phyloP scores from a whole-genome alignment of 2,888 invertebrate genomes.

The Morpho deidamia region DNA sequence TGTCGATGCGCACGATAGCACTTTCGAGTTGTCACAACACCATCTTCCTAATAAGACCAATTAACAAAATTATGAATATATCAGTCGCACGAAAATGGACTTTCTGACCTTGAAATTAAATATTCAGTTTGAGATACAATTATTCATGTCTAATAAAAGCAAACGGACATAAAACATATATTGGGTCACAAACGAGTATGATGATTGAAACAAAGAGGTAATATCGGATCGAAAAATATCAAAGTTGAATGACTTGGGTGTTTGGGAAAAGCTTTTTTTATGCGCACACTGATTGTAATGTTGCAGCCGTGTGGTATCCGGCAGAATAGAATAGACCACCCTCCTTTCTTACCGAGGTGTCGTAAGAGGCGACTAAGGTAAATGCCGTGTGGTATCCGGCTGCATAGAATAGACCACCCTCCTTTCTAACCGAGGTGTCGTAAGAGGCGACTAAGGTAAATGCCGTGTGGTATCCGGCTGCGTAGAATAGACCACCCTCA shows the following conservation, averaged over 20 bases:
- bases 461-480: too few species aligned
- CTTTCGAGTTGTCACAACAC: conserved; percentile 77
- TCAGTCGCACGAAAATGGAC: conserved; percentile 47
- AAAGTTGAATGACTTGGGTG: conserved; percentile 69
- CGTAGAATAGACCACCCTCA: too few species aligned
- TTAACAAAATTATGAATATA: conserved; percentile 61
- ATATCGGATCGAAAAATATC: conserved; percentile 61
- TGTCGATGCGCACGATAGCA: conserved; percentile 78
- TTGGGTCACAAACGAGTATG: conserved; percentile 46
- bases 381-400: too few species aligned
- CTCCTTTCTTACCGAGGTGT: too few species aligned
- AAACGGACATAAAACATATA: conserved; percentile 43
- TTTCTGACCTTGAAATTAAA: conserved; percentile 43
- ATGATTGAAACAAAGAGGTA: conserved; percentile 67
- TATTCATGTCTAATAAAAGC: conserved; percentile 34
- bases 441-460: too few species aligned
- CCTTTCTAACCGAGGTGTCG: too few species aligned
- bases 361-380: too few species aligned
- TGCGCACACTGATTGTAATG: conserved; percentile 45
- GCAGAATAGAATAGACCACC: too few species aligned
- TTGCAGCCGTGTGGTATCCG: too few species aligned
- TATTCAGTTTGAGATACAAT: conserved; percentile 32
- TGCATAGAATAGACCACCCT: too few species aligned
- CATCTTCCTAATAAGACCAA: conserved; percentile 77
- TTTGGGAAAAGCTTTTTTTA: conserved; percentile 45